Percentiles rank a stretch among this genome's conserved stretches.
These are phyloP conservation scores for Remorina albescens DNA, from an alignment of 2,797 vertebrate genomes.

Conservation along the genomic window DNA sequence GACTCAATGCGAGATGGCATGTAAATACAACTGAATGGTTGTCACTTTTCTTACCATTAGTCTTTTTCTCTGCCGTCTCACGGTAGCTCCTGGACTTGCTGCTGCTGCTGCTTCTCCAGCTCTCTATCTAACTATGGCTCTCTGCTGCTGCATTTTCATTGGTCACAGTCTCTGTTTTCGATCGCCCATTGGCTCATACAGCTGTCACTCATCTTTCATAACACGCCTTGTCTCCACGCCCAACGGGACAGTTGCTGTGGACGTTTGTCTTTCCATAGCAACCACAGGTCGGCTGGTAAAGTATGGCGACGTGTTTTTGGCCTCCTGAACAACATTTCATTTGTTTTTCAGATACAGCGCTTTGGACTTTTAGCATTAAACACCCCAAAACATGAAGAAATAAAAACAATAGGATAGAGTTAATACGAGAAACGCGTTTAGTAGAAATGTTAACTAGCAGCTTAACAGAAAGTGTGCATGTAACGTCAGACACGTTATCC, in stretches of 20 bases:
- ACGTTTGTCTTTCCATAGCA: conserved; percentile 74
- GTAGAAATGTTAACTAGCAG: background rate
- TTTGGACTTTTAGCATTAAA: too few relatives aligned
- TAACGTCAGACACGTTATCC: background rate
- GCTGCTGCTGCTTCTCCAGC: conserved; percentile 32
- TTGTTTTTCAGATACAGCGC: too few relatives aligned
- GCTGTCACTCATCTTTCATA: conserved; percentile 49
- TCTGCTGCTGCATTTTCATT: conserved; percentile 55
- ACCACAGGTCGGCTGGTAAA: conserved; percentile 42
- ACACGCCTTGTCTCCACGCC: background rate
- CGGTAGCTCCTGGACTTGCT: conserved; percentile 7
- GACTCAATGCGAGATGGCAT: rapidly evolving
- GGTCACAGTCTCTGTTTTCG: conserved; percentile 17
- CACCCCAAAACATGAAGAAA: too few relatives aligned
- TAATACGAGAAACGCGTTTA: background rate
- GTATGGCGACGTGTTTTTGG: background rate
- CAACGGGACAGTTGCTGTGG: conserved; percentile 55
- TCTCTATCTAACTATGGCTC: conserved; percentile 57
- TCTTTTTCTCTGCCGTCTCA: conserved; percentile 39
- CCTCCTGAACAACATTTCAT: background rate
- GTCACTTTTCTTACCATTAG: conserved; percentile 69
- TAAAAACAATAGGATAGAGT: background rate
- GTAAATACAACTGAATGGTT: background rate
- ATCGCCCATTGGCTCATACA: conserved; percentile 41
- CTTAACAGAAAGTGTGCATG: background rate